Conservation (phyloP, 2,797 vertebrate genomes). For the Oceanodroma leucorhoa region DNA sequence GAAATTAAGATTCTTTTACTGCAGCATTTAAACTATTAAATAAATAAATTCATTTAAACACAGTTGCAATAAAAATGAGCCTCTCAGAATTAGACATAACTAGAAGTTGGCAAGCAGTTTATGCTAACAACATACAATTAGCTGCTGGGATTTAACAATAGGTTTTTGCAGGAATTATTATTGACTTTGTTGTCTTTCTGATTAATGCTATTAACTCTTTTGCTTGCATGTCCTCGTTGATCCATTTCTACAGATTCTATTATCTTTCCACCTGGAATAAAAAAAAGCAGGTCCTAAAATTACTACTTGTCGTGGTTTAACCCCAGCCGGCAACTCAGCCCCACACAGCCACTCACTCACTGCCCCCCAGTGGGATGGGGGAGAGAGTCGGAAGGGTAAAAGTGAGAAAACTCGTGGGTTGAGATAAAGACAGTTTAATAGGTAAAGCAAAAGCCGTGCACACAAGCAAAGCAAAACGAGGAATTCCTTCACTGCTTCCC, state of each 20-base stretch:
- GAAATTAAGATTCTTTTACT: conserved; percentile 19
- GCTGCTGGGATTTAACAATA: conserved; percentile 1
- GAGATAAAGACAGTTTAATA: not conserved
- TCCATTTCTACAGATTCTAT: not conserved
- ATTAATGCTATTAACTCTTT: not conserved
- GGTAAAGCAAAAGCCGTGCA: not conserved
- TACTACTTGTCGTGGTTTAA: not conserved
- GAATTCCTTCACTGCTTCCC: not conserved
- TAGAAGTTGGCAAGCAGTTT: conserved; percentile 18
- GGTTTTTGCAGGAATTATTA: not conserved
- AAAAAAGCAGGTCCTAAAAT: not conserved
- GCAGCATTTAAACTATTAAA: conserved; percentile 23
- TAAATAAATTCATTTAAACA: conserved; percentile 14
- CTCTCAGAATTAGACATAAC: conserved; percentile 12
- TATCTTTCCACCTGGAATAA: not conserved
- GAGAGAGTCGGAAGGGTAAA: not conserved
- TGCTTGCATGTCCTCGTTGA: not conserved
- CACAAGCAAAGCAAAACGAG: not conserved
- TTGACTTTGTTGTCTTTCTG: conserved; percentile 2
- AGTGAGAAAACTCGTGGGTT: not conserved
- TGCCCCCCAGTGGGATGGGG: not conserved
- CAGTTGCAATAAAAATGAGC: conserved; percentile 9
- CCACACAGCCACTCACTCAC: not conserved
- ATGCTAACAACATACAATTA: not conserved
- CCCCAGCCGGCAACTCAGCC: not conserved